Evolutionary conservation across 2,888 invertebrate species (phyloP), one percentile per base, ranked within the genome.

Genomic region (Papilio protenor): DNA sequence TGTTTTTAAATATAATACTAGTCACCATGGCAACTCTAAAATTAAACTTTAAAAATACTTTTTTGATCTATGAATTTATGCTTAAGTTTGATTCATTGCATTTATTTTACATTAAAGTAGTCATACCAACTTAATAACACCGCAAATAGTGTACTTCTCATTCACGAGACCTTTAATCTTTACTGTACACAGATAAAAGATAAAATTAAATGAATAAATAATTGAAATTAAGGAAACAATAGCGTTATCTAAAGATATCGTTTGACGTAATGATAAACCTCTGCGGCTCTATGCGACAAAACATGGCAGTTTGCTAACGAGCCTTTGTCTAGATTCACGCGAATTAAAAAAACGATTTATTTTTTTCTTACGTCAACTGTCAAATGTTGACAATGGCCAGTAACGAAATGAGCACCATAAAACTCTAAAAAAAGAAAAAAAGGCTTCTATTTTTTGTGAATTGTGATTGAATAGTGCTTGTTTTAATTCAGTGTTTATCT

Each of bases 221-320:
- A 83, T 82, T 82, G 75, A 83, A 84, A 79, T 82, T 81, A 81
- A 80, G 80, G 81, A 81, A 83, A 85, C 81, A 86, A 83, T 82
- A 73, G 75, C 18, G 27, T 81, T 86, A 84, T 85, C 86, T 76
- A 16, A 74, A 84, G 85, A 85, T 85, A 84, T 64, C 69, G 52
- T 80, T 66, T 75, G 75, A 81, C 74, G 78, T 78, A 78, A 71
- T 75, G 75, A 78, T 79, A 73, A 77, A 47, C 23, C 33, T 78
- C 70, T 81, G 82, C 85, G 81, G 83, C 75, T 79, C 47, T 75
- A 72, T 84, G 83, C 84, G 81, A 77, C 80, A 59, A 71, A 64
- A 49, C 49, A 49, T 75, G 74, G 59, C 71, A 78, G 77, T 75
- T 52, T 10, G 16, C 10, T 73, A 27, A 47, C 14, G 57, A 27